Conservation (phyloP, 2,797 vertebrate species). For the Phataginus tricuspis region DNA sequence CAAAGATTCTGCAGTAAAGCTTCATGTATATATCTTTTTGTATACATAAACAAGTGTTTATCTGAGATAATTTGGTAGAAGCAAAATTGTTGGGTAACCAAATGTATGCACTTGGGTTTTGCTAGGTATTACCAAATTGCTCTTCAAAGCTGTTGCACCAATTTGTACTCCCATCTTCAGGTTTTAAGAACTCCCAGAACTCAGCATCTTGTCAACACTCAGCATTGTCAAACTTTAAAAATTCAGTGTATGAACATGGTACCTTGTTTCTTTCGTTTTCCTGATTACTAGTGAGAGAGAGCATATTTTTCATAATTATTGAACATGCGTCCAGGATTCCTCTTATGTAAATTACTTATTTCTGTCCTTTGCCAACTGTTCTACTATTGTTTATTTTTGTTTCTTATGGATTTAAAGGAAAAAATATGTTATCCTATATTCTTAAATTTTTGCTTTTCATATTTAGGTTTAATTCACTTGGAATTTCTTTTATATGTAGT, state of each 20-base stretch:
- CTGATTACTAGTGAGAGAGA: background rate
- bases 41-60: background rate
- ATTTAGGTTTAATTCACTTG: background rate
- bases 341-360: background rate
- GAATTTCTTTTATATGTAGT: slow-evolving; percentile 14
- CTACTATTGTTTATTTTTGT: background rate
- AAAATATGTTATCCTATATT: background rate
- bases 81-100: background rate
- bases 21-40: background rate
- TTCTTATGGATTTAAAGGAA: background rate
- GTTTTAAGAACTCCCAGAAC: slow-evolving; percentile 15
- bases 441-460: slow-evolving; percentile 10
- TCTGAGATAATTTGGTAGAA: background rate
- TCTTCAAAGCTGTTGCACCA: background rate
- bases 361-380: slow-evolving; percentile 3
- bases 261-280: slow-evolving; percentile 16
- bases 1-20: background rate
- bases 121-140: background rate
- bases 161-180: background rate
- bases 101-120: background rate
- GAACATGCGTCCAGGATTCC: background rate
- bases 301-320: slow-evolving; percentile 18
- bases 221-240: background rate
- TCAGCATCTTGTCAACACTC: slow-evolving; percentile 4
- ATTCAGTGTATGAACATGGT: background rate